A percentile compares a stretch with the other conserved stretches of the same genome.
Evolutionary conservation across 2,888 invertebrate species (phyloP).

Genomic region (Adelognathus sp.): DNA sequence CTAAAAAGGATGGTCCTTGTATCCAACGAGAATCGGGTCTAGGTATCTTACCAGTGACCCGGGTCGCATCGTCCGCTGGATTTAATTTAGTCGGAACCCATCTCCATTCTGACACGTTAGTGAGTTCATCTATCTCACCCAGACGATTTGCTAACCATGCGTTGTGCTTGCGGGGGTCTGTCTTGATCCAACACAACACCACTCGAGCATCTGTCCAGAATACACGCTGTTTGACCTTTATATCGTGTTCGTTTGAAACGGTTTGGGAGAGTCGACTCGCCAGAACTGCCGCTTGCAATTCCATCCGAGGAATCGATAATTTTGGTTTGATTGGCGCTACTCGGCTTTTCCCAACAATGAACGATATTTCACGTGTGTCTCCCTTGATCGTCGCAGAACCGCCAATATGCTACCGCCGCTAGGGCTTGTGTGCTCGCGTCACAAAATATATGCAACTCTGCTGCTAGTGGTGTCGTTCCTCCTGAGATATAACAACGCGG

Average conservation of each 20-base stretch:
- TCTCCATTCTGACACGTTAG: conserved; percentile 49
- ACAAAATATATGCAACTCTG: conserved; percentile 64
- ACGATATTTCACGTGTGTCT: background rate
- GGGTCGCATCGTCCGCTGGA: conserved; percentile 62
- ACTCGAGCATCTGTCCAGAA: conserved; percentile 59
- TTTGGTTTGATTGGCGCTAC: conserved; percentile 40
- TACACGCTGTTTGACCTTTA: conserved; percentile 7
- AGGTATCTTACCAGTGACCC: background rate
- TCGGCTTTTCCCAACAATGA: conserved; percentile 23
- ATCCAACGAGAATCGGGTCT: conserved; percentile 23
- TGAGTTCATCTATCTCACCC: conserved; percentile 62
- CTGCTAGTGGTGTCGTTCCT: conserved; percentile 8
- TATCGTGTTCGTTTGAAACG: conserved; percentile 39
- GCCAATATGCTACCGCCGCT: conserved; percentile 60
- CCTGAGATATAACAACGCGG: conserved; percentile 41
- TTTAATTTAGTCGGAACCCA: conserved; percentile 62
- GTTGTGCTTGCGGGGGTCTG: conserved; percentile 44
- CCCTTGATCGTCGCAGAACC: background rate
- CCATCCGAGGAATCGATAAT: conserved; percentile 49
- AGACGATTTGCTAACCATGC: conserved; percentile 60
- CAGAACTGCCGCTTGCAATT: conserved; percentile 55
- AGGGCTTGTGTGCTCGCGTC: conserved; percentile 64
- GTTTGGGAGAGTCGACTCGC: conserved; percentile 42
- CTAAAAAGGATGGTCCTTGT: conserved; percentile 25
- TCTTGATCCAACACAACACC: conserved; percentile 60